Percentiles rank a stretch among this genome's conserved stretches.
Evolutionary conservation across 2,797 vertebrate genomes (phyloP).

Genomic region (Ctenopoma multispine): DNA sequence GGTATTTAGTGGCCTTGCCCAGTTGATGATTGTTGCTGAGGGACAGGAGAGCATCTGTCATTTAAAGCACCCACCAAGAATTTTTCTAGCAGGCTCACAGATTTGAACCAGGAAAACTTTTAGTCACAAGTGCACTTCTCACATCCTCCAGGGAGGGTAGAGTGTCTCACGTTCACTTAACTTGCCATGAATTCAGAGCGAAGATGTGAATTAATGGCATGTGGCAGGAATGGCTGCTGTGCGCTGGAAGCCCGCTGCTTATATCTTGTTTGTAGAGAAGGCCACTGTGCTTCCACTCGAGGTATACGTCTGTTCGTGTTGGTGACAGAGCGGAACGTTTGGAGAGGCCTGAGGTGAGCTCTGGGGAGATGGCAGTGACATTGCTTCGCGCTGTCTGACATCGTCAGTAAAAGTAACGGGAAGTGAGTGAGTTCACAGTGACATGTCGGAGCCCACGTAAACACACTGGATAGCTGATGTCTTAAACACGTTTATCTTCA

Average conservation of each 20-base stretch:
- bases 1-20: slow-evolving; percentile 5
- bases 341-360: slow-evolving; percentile 58
- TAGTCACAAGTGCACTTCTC: slow-evolving; percentile 24
- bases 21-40: slow-evolving; percentile 9
- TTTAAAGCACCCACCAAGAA: not conserved
- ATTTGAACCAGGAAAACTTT: slow-evolving; percentile 31
- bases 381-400: slow-evolving; percentile 45
- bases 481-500: not conserved
- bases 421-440: slow-evolving; percentile 38
- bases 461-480: not conserved
- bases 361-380: slow-evolving; percentile 50
- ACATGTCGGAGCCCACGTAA: not conserved
- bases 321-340: slow-evolving; percentile 21
- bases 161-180: slow-evolving; percentile 40
- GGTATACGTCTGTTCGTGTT: slow-evolving; percentile 60
- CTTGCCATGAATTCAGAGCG: slow-evolving; percentile 50
- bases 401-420: slow-evolving; percentile 32
- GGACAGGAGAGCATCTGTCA: slow-evolving; percentile 34
- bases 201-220: slow-evolving; percentile 66
- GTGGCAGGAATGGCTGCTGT: slow-evolving; percentile 64
- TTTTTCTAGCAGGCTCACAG: slow-evolving; percentile 12
- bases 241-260: slow-evolving; percentile 52
- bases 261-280: slow-evolving; percentile 35
- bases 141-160: slow-evolving; percentile 22
- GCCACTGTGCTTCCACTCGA: slow-evolving; percentile 38